Percentiles rank a stretch among this genome's conserved stretches.
These are phyloP conservation scores for Megaceryle torquata DNA, from an alignment of 2,113 vertebrate species.

Conservation along the genomic window DNA sequence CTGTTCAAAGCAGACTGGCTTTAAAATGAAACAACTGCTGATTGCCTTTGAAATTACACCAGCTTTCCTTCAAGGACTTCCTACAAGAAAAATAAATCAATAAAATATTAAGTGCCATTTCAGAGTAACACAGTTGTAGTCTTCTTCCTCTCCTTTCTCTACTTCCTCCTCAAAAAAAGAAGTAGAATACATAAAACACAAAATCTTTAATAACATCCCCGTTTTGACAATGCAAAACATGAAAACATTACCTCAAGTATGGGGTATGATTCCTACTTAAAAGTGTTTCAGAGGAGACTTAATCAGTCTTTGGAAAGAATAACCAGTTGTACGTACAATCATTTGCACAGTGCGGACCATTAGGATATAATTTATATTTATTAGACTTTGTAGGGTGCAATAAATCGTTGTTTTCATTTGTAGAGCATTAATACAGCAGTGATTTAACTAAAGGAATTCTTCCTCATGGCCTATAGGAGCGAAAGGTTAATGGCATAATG, in stretches of 20 bases:
- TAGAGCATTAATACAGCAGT: conserved; percentile 44
- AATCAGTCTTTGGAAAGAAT: neutral
- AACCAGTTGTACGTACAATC: neutral
- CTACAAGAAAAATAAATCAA: neutral
- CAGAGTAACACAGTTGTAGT: neutral
- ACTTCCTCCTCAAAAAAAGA: neutral
- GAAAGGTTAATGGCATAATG: conserved; percentile 75
- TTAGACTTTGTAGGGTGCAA: conserved; percentile 12
- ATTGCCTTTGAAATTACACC: neutral
- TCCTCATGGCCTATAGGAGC: conserved; percentile 20
- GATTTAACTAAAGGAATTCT: conserved; percentile 51
- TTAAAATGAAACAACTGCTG: neutral
- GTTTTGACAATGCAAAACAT: fast-evolving
- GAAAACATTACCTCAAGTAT: neutral
- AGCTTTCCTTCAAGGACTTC: neutral
- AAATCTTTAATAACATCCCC: neutral
- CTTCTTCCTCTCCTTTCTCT: neutral
- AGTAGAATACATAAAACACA: neutral
- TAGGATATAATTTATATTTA: conserved; percentile 53
- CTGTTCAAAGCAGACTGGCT: neutral
- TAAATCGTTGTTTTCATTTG: conserved; percentile 66
- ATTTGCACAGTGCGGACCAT: neutral
- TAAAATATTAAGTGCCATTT: neutral
- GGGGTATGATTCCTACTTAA: neutral
- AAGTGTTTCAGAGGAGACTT: neutral